Evolutionary conservation across 1,140 invertebrate species (phyloP), one percentile per base, ranked within the genome.

Genomic region (Cylas formicarius): DNA sequence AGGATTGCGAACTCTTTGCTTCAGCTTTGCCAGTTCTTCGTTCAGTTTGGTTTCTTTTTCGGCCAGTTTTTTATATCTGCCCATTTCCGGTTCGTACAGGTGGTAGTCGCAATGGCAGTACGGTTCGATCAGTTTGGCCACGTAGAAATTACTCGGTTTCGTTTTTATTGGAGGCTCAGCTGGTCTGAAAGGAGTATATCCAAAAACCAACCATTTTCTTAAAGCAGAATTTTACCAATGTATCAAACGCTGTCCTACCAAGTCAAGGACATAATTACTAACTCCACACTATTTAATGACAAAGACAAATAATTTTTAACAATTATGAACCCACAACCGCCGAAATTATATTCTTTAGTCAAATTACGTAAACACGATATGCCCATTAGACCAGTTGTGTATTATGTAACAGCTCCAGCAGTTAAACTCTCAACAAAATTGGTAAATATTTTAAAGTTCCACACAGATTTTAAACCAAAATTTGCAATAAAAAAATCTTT

Each of bases 51-150:
- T 65, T 48, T 77, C 73, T 48, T 76, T 76, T 4, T 74, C 68
- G 0, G 72, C 64, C 11, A 78, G 48, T 35, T 73, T 68, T 51
- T 71, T 72, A 62, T 77, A 78, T 41, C 75, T 70, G 29, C 73
- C 71, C 36, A 72, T 65, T 32, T 68, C 58, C 2, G 71, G 68
- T 14, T 70, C 71, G 45, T 72, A 73, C 1, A 68, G 62, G 53
- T 74, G 72, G 0, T 66, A 67, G 48, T 73, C 72, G 57, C 71
- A 73, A 50, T 70, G 69, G 48, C 72, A 75, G 45, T 71, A 71
- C 9, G 69, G 68, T 24, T 70, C 68, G 4, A 74, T 67, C 3
- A 69, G 62, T 40, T 67, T 57, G 0, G 60, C 41, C 0, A 65
- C 53, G 44, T 62, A 66, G 34, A 48, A 63, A 39, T 64, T 64